Evolutionary conservation across 2,888 invertebrate species (phyloP), one percentile per base, ranked within the genome.

Genomic region (Neria commutata): DNA sequence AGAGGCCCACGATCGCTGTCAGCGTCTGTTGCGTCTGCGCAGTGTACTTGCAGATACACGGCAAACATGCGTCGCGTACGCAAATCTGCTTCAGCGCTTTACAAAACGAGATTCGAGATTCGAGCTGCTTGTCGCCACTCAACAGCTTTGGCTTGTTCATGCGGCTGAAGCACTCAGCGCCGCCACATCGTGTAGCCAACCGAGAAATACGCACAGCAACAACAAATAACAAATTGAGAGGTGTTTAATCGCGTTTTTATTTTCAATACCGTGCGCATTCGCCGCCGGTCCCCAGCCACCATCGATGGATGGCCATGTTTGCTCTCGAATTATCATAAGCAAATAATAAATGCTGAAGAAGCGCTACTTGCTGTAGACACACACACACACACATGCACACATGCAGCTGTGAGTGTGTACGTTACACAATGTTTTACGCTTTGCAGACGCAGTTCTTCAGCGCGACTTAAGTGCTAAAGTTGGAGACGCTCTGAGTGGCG

Each of bases 191-290:
- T 51, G 49, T 25, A 23, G 37, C 25, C 23, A 14, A 45, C 54
- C 29, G 54, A 6, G 26, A 29, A 6, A 14, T 26, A 45, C 14
- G 11, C 3, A 29, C 29, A 45, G 17, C 46, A 25, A 19, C 40
- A 51, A 51, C 57, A 48, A 56, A 56, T 65, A 74, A 74, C 78
- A 80, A 79, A 80, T 79, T 80, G 76, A 77, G 78, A 80, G 78
- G 80, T 80, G 78, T 80, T 80, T 78, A 80, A 79, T 79, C 78
- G 79, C 76, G 76, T 76, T 76, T 80, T 78, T 71, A 34, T 51
- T 33, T 16, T 49, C 49, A 49, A 29, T 29, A 16, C 42, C n/a
- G n/a, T 34, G 25, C 21, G 48, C 26, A 48, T 48, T 25, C 21
- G 14, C 42, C 29, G 29, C 11, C 29, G 6, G 26, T 29, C 29